A percentile compares a stretch with the other conserved stretches of the same genome.
Conservation (phyloP, 2,113 vertebrate genomes). For the Oryzias melastigma region DNA sequence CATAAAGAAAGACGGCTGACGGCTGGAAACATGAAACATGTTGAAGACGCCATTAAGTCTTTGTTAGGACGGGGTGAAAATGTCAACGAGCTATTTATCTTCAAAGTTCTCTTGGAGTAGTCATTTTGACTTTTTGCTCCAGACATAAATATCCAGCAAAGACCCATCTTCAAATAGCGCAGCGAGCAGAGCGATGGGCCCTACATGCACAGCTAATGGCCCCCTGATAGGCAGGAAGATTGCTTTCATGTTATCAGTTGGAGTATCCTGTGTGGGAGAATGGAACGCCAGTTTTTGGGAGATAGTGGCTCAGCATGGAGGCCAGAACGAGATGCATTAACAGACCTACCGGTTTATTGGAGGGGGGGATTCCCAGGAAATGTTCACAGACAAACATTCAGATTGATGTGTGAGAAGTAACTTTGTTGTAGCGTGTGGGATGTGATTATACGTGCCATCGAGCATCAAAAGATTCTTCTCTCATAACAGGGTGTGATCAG, state of each 20-base stretch:
- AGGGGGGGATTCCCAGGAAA: constrained; percentile 18
- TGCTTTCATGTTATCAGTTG: constrained; percentile 19
- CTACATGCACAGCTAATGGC: constrained; percentile 41
- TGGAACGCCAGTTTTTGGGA: constrained; percentile 24
- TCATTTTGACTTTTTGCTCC: constrained; percentile 27
- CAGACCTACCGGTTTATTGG: constrained; percentile 16
- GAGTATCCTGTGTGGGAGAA: constrained; percentile 36
- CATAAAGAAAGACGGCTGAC: constrained; percentile 13
- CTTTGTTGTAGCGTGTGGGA: neutral
- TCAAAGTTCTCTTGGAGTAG: constrained; percentile 37
- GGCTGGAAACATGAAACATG: neutral
- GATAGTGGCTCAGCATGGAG: constrained; percentile 43
- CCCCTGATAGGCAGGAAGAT: constrained; percentile 46
- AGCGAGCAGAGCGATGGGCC: constrained; percentile 15
- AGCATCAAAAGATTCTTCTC: constrained; percentile 25
- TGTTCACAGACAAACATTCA: constrained; percentile 18
- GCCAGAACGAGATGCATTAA: constrained; percentile 36
- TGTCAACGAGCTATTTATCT: constrained; percentile 22
- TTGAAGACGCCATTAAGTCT: constrained; percentile 5
- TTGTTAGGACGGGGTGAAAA: constrained; percentile 8
- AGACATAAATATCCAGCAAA: constrained; percentile 32
- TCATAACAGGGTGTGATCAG: constrained; percentile 83
- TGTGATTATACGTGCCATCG: constrained; percentile 1
- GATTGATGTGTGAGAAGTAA: constrained; percentile 6
- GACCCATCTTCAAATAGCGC: constrained; percentile 34